A percentile compares a stretch with the other conserved stretches of the same genome.
Evolutionary conservation across 2,797 vertebrate genomes (phyloP).

Genomic region (Leptatherina wallacei): DNA sequence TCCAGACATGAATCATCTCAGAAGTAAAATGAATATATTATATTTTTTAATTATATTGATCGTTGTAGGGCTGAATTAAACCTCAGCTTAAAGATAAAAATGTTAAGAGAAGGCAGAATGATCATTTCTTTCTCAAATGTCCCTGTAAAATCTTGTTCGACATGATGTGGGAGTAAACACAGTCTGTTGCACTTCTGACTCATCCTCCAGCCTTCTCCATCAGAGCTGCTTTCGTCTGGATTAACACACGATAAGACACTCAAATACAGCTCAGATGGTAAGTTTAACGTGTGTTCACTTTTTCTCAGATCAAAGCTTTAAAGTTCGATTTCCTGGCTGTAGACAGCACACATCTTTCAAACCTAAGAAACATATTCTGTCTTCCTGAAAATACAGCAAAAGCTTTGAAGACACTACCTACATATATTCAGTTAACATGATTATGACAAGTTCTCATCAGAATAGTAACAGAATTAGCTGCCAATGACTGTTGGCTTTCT

Average conservation of each 20-base stretch:
- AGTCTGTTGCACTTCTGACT: conserved; percentile 63
- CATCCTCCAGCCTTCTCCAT: conserved; percentile 44
- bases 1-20: conserved; percentile 6
- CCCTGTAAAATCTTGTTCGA: conserved; percentile 30
- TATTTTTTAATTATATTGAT: too few relatives aligned
- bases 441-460: not conserved
- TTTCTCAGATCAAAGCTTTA: conserved; percentile 29
- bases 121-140: conserved; percentile 31
- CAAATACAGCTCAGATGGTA: conserved; percentile 45
- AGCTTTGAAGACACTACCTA: not conserved
- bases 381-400: not conserved
- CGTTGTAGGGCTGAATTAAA: not conserved
- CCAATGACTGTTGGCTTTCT: not conserved
- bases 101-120: conserved; percentile 1
- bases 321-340: conserved; percentile 8
- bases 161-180: conserved; percentile 64
- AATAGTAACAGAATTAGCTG: not conserved
- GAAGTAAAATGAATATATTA: too few relatives aligned
- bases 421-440: not conserved
- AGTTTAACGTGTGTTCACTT: conserved; percentile 40
- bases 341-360: conserved; percentile 9
- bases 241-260: conserved; percentile 52
- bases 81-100: conserved; percentile 1
- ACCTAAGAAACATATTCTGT: conserved; percentile 7
- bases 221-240: conserved; percentile 37